These are phyloP conservation scores for Drosophila navojoa DNA, from an alignment of 1,140 invertebrate species.

Conservation along the genomic window DNA sequence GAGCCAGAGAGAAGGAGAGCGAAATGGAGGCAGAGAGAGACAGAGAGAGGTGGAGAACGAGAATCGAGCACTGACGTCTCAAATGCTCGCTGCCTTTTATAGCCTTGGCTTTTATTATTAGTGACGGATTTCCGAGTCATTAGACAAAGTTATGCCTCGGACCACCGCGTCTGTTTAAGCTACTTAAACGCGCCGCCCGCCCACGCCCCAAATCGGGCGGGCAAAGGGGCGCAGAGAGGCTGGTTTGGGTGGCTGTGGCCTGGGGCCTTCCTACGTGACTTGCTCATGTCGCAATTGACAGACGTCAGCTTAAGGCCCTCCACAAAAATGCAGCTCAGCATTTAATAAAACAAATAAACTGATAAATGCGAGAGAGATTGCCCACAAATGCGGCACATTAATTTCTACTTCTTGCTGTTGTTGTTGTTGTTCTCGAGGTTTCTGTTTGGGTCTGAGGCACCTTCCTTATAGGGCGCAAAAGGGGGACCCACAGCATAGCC, in stretches of 20 bases:
- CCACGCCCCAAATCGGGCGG: conserved; percentile 34
- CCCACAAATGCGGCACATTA: conserved; percentile 57
- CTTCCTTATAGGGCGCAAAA: conserved; percentile 20
- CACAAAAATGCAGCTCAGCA: conserved; percentile 53
- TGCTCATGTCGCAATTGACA: conserved; percentile 78
- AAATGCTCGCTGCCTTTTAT: conserved; percentile 76
- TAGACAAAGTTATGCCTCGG: conserved; percentile 82
- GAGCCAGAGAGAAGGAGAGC: background rate
- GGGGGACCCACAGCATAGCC: conserved; percentile 45
- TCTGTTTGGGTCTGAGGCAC: conserved; percentile 13
- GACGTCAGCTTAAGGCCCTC: conserved; percentile 60
- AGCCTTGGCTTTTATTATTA: conserved; percentile 77
- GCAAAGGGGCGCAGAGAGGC: background rate
- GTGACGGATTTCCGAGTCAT: conserved; percentile 84
- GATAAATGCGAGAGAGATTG: conserved; percentile 55
- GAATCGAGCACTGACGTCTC: conserved; percentile 55
- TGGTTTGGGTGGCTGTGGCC: background rate
- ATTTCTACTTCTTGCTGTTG: conserved; percentile 31
- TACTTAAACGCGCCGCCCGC: conserved; percentile 77
- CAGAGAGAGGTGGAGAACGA: background rate
- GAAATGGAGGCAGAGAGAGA: too few relatives aligned
- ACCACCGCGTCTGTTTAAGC: conserved; percentile 82
- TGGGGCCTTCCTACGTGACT: conserved; percentile 39
- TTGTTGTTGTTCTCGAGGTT: background rate
- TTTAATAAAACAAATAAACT: conserved; percentile 76